Evolutionary conservation across 2,888 invertebrate species (phyloP).

Genomic region (Bombyx huttoni): DNA sequence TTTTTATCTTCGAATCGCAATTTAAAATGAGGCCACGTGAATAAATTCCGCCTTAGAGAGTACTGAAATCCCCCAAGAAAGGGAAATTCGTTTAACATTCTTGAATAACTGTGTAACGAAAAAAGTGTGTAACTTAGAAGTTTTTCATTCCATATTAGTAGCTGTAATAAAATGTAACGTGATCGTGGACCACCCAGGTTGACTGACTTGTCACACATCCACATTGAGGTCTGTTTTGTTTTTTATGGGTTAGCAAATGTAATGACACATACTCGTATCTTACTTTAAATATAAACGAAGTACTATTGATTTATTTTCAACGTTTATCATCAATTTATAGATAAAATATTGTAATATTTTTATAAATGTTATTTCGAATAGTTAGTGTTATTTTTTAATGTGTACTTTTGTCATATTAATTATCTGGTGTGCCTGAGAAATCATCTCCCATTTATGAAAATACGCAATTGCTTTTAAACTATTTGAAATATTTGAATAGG

Average conservation of each 20-base stretch:
- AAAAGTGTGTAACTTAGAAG: neutral
- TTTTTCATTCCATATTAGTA: neutral
- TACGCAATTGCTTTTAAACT: no score
- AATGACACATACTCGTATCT: no score
- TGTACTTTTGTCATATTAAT: neutral
- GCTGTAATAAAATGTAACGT: neutral
- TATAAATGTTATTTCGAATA: neutral
- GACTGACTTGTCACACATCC: no score
- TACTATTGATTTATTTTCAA: no score
- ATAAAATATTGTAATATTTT: neutral
- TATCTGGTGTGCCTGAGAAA: neutral
- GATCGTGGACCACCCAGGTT: no score
- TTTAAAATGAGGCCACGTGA: constrained; percentile 37
- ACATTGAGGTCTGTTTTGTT: no score
- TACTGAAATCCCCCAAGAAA: constrained; percentile 27
- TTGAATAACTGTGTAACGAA: constrained; percentile 5
- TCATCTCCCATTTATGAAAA: neutral
- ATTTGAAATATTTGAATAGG: no score
- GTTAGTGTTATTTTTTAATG: neutral
- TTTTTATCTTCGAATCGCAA: constrained; percentile 40
- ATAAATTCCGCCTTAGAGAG: constrained; percentile 26
- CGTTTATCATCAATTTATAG: no score
- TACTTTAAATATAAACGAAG: no score
- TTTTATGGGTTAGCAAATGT: no score
- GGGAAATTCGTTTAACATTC: constrained; percentile 16